These are phyloP conservation scores for Ophion slaviceki DNA, from an alignment of 2,888 invertebrate genomes.

Conservation along the genomic window DNA sequence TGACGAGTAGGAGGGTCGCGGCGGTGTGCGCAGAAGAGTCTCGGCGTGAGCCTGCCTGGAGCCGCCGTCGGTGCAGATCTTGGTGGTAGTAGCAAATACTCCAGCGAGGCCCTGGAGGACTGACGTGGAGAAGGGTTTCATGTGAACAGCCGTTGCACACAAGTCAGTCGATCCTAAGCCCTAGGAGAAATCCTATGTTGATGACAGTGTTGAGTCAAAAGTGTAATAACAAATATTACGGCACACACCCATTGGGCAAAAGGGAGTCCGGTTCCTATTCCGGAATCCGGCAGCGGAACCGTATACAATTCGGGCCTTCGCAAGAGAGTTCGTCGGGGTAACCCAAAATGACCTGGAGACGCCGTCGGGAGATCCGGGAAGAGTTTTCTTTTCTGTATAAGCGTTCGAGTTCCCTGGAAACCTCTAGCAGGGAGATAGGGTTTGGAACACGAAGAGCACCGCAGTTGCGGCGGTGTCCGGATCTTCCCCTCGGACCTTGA, in stretches of 20 bases:
- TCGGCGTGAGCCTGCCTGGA: slow-evolving; percentile 83
- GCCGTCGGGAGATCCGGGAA: no score
- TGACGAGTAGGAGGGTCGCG: slow-evolving; percentile 87
- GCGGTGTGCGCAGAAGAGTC: slow-evolving; percentile 84
- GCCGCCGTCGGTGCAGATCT: slow-evolving; percentile 82
- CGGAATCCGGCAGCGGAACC: no score
- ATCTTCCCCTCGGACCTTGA: no score
- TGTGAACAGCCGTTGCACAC: slow-evolving; percentile 86
- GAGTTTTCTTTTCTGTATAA: no score
- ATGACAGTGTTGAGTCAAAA: slow-evolving; percentile 79
- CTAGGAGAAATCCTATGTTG: slow-evolving; percentile 75
- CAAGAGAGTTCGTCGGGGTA: no score
- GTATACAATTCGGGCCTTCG: no score
- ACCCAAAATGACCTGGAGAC: no score
- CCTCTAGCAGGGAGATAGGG: no score
- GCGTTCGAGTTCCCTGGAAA: no score
- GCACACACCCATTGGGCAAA: slow-evolving; percentile 82
- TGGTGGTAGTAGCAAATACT: slow-evolving; percentile 87
- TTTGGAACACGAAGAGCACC: no score
- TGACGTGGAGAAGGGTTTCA: not conserved
- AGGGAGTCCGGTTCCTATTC: slow-evolving; percentile 79
- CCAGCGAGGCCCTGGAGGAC: slow-evolving; percentile 65
- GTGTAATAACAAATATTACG: slow-evolving; percentile 63
- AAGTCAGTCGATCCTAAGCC: slow-evolving; percentile 86
- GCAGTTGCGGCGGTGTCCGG: no score